Evolutionary conservation across 2,113 vertebrate species (phyloP).

Genomic region (Potamarius usumacintae): DNA sequence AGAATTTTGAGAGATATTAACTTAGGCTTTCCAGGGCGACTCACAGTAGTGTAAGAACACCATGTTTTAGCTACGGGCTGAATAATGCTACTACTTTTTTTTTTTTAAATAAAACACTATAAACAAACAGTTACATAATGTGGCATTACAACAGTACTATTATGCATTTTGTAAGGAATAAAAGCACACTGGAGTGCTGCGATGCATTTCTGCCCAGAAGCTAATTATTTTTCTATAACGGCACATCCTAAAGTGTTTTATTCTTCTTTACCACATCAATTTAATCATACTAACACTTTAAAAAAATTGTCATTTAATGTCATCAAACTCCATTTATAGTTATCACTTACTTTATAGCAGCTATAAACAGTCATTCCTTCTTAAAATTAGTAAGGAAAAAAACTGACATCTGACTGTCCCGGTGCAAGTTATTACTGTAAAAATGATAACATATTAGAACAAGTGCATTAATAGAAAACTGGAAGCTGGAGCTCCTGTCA

Average conservation of each 20-base stretch:
- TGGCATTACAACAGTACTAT: neutral
- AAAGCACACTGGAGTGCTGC: neutral
- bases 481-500: neutral
- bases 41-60: neutral
- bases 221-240: neutral
- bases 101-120: neutral
- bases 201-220: neutral
- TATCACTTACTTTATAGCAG: neutral
- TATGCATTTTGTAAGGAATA: neutral
- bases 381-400: neutral
- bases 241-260: neutral
- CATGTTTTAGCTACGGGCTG: neutral
- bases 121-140: neutral
- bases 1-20: neutral
- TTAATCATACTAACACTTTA: neutral
- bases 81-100: constrained; percentile 6
- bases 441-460: neutral
- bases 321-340: neutral
- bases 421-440: neutral
- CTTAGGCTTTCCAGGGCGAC: neutral
- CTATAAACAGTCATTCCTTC: neutral
- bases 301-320: neutral
- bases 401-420: neutral
- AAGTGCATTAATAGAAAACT: neutral
- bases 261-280: neutral